These are phyloP conservation scores for Rhinolophus sinicus DNA, from an alignment of 2,113 vertebrate genomes.

Conservation along the genomic window DNA sequence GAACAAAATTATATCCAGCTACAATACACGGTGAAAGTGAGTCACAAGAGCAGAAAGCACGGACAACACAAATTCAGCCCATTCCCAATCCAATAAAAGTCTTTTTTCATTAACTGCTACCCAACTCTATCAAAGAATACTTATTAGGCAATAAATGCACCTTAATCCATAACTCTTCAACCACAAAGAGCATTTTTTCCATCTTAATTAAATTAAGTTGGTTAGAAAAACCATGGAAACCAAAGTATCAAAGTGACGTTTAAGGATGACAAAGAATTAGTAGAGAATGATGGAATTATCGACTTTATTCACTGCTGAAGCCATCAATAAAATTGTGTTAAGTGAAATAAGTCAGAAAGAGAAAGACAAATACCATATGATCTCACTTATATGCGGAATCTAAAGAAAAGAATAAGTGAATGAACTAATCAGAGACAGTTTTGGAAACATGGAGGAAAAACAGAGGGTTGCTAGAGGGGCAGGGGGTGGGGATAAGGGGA, in stretches of 20 bases:
- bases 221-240: not conserved
- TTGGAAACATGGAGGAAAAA: no score
- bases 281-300: not conserved
- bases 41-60: not conserved
- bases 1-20: not conserved
- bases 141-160: not conserved
- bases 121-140: not conserved
- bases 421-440: no score
- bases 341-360: no score
- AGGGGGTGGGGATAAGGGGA: no score
- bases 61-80: not conserved
- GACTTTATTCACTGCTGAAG: constrained; percentile 7
- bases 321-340: not conserved
- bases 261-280: not conserved
- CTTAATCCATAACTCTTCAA: not conserved
- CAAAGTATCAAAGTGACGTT: not conserved
- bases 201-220: constrained; percentile 28
- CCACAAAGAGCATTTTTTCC: constrained; percentile 15
- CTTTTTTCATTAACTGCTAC: not conserved
- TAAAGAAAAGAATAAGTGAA: no score
- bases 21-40: not conserved
- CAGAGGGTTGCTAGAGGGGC: no score
- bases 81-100: not conserved
- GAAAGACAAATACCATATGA: no score
- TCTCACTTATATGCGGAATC: no score